Percentiles rank a stretch among this genome's conserved stretches.
Evolutionary conservation across 2,888 invertebrate species (phyloP).

Genomic region (Geophilus truncorum): DNA sequence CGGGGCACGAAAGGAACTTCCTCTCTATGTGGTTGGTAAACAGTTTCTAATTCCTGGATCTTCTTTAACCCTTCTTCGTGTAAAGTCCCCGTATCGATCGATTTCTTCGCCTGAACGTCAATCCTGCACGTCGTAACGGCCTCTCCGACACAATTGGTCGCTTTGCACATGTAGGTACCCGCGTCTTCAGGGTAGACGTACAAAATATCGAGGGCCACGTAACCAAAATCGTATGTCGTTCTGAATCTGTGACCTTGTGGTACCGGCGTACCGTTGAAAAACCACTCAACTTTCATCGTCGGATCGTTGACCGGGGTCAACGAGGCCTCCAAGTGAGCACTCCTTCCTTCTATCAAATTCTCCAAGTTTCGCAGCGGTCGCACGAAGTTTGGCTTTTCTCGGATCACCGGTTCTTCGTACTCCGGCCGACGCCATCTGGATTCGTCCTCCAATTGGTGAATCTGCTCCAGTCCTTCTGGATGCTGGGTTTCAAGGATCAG

Average conservation of each 20-base stretch:
- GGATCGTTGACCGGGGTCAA: slow-evolving; percentile 96
- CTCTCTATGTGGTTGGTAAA: slow-evolving; percentile 60
- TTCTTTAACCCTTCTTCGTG: slow-evolving; percentile 86
- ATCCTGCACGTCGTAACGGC: slow-evolving; percentile 89
- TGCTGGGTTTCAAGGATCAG: slow-evolving; percentile 88
- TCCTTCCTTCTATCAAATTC: slow-evolving; percentile 76
- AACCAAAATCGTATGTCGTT: slow-evolving; percentile 95
- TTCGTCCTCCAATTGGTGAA: slow-evolving; percentile 83
- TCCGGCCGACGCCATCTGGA: slow-evolving; percentile 64
- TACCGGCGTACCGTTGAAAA: slow-evolving; percentile 87
- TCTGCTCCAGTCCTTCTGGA: slow-evolving; percentile 85
- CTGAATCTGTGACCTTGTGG: slow-evolving; percentile 89
- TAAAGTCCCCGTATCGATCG: slow-evolving; percentile 78
- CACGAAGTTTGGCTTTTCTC: slow-evolving; percentile 85
- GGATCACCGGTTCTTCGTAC: slow-evolving; percentile 67
- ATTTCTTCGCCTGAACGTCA: slow-evolving; percentile 79
- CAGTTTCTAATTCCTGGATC: slow-evolving; percentile 73
- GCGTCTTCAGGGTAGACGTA: slow-evolving; percentile 96
- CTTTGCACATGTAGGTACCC: slow-evolving; percentile 94
- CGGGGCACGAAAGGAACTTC: slow-evolving; percentile 60
- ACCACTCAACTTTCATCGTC: slow-evolving; percentile 98
- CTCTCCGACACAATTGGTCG: slow-evolving; percentile 90
- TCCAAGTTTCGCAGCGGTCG: slow-evolving; percentile 77
- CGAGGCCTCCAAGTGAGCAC: slow-evolving; percentile 88
- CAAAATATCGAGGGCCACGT: slow-evolving; percentile 90